These are phyloP conservation scores for Halcyon badia DNA, from an alignment of 2,797 vertebrate genomes.

Conservation along the genomic window DNA sequence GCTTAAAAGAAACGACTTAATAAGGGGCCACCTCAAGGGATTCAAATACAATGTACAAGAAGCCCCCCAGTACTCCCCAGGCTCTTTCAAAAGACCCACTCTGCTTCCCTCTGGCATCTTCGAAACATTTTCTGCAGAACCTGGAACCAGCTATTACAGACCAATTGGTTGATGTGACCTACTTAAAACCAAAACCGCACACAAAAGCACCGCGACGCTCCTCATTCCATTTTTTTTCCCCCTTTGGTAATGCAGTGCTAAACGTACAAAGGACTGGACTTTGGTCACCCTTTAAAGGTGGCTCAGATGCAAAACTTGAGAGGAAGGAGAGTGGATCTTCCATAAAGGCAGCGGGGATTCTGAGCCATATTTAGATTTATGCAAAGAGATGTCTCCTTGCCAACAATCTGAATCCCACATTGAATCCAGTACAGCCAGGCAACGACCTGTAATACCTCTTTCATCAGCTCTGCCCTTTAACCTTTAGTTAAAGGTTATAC, in stretches of 20 bases:
- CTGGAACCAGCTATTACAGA: neutral
- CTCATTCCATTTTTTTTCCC: neutral
- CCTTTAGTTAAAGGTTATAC: neutral
- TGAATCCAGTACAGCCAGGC: neutral
- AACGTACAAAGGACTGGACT: neutral
- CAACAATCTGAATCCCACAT: neutral
- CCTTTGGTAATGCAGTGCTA: neutral
- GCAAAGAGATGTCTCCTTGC: neutral
- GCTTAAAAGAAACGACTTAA: neutral
- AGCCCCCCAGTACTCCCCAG: neutral
- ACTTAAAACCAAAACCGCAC: neutral
- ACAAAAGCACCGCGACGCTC: neutral
- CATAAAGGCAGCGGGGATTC: neutral
- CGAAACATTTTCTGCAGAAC: neutral
- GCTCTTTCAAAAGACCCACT: neutral
- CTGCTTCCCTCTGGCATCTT: neutral
- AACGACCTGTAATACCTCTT: neutral
- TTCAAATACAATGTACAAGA: neutral
- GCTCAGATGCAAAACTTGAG: neutral
- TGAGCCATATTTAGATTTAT: neutral
- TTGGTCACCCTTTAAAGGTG: neutral
- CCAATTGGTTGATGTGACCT: neutral
- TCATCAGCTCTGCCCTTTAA: neutral
- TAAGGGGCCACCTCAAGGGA: neutral
- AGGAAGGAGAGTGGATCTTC: neutral